Percentiles rank a stretch among this genome's conserved stretches.
Conservation (phyloP, 2,797 vertebrate species). For the Cirrhinus mrigala region DNA sequence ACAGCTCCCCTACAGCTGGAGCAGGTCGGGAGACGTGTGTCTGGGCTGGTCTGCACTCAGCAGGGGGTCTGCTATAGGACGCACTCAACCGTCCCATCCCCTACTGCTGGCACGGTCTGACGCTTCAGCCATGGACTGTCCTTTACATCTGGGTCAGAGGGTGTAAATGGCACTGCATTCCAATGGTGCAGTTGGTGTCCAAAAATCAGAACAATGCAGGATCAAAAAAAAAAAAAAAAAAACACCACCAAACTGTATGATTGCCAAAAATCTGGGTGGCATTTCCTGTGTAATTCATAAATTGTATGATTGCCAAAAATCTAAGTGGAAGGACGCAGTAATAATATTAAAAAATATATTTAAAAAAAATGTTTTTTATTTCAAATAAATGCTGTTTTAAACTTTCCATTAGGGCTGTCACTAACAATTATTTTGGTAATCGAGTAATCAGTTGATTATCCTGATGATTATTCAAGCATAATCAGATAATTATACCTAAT, state of each 20-base stretch:
- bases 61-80: conserved; percentile 54
- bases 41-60: conserved; percentile 63
- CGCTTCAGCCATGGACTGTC: conserved; percentile 7
- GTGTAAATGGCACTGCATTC: conserved; percentile 36
- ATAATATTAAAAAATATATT: background rate
- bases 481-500: no score
- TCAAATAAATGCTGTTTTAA: background rate
- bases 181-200: background rate
- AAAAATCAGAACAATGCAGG: conserved; percentile 3
- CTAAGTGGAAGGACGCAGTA: background rate
- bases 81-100: conserved; percentile 66
- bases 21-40: conserved; percentile 69
- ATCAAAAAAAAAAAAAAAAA: background rate
- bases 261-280: background rate
- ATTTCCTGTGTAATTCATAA: conserved; percentile 1
- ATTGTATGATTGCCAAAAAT: background rate
- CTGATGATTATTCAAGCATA: no score
- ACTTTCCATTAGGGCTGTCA: background rate
- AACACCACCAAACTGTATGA: background rate
- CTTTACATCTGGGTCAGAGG: conserved; percentile 47
- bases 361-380: background rate
- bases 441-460: no score
- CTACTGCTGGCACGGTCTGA: conserved; percentile 35
- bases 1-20: conserved; percentile 67
- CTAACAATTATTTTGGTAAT: no score